These are phyloP conservation scores for Gymnothorax javanicus DNA, from an alignment of 2,797 vertebrate species.

Conservation along the genomic window DNA sequence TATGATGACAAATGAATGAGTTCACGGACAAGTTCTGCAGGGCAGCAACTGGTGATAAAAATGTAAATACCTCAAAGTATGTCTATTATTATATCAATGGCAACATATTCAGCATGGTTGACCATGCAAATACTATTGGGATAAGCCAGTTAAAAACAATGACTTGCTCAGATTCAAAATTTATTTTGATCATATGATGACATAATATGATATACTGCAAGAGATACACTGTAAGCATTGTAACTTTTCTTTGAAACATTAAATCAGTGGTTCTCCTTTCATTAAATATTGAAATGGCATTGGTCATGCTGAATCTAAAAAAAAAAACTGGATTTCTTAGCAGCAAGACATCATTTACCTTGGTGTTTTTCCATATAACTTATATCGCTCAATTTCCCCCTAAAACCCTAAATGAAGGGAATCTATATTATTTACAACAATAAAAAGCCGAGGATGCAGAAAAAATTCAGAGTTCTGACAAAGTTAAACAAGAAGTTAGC, in stretches of 20 bases:
- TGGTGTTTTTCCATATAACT: neutral
- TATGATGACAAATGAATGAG: neutral
- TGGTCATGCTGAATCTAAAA: neutral
- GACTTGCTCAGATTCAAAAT: neutral
- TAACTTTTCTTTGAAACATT: neutral
- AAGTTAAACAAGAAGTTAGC: neutral
- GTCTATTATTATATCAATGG: neutral
- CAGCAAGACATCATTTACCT: neutral
- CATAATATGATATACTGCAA: neutral
- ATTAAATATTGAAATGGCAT: neutral
- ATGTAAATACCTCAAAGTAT: neutral
- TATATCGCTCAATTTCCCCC: neutral
- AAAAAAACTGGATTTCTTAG: neutral
- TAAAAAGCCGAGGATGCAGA: neutral
- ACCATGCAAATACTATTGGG: constrained; percentile 8
- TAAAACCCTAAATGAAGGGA: neutral
- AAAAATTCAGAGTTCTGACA: neutral
- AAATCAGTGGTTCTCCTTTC: neutral
- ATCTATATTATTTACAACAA: neutral
- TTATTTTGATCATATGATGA: neutral
- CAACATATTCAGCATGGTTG: neutral
- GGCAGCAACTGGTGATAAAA: neutral
- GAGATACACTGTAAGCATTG: neutral
- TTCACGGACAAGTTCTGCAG: constrained; percentile 15
- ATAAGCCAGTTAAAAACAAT: neutral